Evolutionary conservation across 2,888 invertebrate genomes (phyloP).

Genomic region (Trypoxylon attenuatum): DNA sequence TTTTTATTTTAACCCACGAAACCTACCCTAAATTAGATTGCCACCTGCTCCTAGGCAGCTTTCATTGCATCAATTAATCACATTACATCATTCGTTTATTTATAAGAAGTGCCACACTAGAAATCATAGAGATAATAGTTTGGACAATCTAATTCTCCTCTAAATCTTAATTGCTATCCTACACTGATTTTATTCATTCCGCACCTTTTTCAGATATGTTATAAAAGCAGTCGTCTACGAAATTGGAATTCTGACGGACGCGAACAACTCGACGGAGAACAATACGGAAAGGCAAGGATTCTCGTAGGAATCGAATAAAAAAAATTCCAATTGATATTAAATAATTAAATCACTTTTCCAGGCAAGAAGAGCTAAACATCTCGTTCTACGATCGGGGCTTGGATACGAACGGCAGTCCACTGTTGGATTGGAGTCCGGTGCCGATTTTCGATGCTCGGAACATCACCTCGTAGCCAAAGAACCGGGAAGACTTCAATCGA

Average conservation of each 20-base stretch:
- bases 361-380: slow-evolving; percentile 44
- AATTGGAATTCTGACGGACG: slow-evolving; percentile 79
- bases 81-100: no score
- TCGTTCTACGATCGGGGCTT: slow-evolving; percentile 38
- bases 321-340: not conserved
- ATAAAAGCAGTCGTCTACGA: slow-evolving; percentile 79
- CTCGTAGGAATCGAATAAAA: not conserved
- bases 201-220: slow-evolving; percentile 74
- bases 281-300: slow-evolving; percentile 68
- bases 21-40: not conserved
- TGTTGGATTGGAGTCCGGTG: not conserved
- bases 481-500: not conserved
- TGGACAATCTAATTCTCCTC: not conserved
- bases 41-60: no score
- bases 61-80: no score
- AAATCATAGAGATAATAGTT: no score
- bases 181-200: not conserved
- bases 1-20: not conserved
- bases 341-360: slow-evolving; percentile 5
- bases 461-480: not conserved
- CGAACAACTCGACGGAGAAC: slow-evolving; percentile 69
- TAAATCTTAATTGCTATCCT: not conserved
- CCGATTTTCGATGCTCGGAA: not conserved
- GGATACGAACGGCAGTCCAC: slow-evolving; percentile 8
- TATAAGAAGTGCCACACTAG: no score